Evolutionary conservation across 2,797 vertebrate species (phyloP).

Genomic region (Pagetopsis macropterus): DNA sequence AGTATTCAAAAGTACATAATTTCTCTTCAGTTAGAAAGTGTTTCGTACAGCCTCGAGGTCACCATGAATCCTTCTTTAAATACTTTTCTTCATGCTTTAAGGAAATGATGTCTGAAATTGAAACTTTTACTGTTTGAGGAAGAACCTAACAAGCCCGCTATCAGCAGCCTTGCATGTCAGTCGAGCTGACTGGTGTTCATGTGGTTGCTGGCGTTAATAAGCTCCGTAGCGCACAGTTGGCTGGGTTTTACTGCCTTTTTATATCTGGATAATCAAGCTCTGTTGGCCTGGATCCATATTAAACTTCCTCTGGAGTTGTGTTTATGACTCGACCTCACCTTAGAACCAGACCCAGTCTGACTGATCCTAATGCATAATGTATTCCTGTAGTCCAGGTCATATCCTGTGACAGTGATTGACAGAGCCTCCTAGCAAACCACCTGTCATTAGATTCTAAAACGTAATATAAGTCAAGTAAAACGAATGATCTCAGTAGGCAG

Average conservation of each 20-base stretch:
- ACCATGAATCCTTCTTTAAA: background rate
- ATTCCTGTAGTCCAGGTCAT: conserved; percentile 26
- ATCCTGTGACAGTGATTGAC: conserved; percentile 37
- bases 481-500: background rate
- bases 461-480: no score
- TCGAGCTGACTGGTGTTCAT: conserved; percentile 31
- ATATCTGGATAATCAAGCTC: conserved; percentile 35
- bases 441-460: conserved; percentile 7
- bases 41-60: background rate
- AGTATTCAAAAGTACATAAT: background rate
- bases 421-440: background rate
- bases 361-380: conserved; percentile 29
- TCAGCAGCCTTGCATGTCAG: conserved; percentile 54
- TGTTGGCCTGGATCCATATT: conserved; percentile 11
- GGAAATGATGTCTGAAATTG: conserved; percentile 14
- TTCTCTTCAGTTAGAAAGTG: background rate
- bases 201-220: conserved; percentile 50
- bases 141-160: conserved; percentile 40
- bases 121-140: conserved; percentile 34
- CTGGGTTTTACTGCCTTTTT: conserved; percentile 38
- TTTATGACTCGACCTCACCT: conserved; percentile 12
- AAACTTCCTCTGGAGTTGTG: conserved; percentile 23
- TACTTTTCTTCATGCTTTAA: conserved; percentile 14
- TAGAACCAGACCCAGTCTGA: conserved; percentile 1
- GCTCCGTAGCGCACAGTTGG: conserved; percentile 36